Conservation (phyloP, 1,140 invertebrate species). For the Cyphomyrmex costatus region DNA sequence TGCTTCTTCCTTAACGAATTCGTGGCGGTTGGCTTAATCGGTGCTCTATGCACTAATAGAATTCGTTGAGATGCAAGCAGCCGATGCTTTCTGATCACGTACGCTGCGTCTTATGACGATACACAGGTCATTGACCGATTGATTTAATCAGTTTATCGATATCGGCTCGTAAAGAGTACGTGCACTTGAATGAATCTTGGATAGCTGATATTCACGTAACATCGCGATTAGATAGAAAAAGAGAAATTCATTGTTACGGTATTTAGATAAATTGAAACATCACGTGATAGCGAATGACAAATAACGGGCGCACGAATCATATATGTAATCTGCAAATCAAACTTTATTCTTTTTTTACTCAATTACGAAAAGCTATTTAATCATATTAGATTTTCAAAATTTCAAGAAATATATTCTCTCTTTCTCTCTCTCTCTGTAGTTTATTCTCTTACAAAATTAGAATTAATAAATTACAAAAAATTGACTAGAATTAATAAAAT, state of each 20-base stretch:
- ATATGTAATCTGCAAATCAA: not conserved
- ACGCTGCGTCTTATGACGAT: not conserved
- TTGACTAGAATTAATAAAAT: not conserved
- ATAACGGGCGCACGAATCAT: not conserved
- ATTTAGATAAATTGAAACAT: not conserved
- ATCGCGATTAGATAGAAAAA: not conserved
- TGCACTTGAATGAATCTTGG: not conserved
- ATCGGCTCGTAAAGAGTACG: not conserved
- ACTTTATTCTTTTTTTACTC: not conserved
- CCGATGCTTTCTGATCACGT: conserved; percentile 40
- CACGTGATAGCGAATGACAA: not conserved
- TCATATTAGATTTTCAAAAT: not conserved
- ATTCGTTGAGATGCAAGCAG: conserved; percentile 28
- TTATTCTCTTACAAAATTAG: not conserved
- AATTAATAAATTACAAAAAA: not conserved
- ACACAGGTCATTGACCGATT: conserved; percentile 28
- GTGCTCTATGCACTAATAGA: conserved; percentile 37
- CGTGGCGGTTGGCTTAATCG: conserved; percentile 44
- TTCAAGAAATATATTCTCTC: not conserved
- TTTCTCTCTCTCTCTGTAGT: too few relatives aligned
- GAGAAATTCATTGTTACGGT: not conserved
- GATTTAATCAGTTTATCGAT: not conserved
- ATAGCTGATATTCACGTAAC: not conserved
- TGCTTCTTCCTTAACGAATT: conserved; percentile 65
- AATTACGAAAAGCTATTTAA: not conserved